Base-by-base conservation (phyloP, 2,888 invertebrate species). In the Melanchra persicariae region DNA sequence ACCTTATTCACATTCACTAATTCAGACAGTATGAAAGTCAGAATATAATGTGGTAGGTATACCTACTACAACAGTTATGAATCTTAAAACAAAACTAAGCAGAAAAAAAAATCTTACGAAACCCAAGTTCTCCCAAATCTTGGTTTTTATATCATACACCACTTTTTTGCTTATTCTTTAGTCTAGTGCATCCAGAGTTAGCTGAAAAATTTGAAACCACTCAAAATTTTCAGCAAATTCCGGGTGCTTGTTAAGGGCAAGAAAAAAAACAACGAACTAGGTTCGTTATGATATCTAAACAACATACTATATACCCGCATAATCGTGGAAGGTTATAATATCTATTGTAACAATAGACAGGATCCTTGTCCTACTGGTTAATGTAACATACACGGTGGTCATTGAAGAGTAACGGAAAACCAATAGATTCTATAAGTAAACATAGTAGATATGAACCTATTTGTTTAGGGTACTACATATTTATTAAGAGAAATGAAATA, bases 401-500 rank as follows among this genome's bases (percentile, higher is more conserved):
- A 70, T 58, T 80, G 69, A 71, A 77, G 83, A 80, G 80, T 67
- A 81, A 72, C 79, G 70, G 62, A 71, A 59, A 60, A 68, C 70
- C 55, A 30, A 64, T 77, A 49, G 19, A 47, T 22, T 62, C 24
- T 43, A 6, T 57, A 59, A n/a, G 19, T 55, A 66, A 24, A 22
- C 12, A 26, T 19, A 24, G 10, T 54, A 26, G 15, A 0, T 17
- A 37, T 6, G 5, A 24, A 17, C 7, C 1, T 10, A 49, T 0
- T 2, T n/a, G 58, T 30, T 19, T 8, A 17, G 10, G n/a, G n/a
- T n/a, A n/a, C n/a, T n/a, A n/a, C n/a, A n/a, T 47, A 47, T 54
- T 34, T 10, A 26, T 3, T 19, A 15, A 24, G 9, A 43, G 51
- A 51, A 40, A n/a, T n/a, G n/a, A 19, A 1, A 4, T 37, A 24